phyloP scores from a whole-genome alignment of 2,888 invertebrate genomes.

The Quadroppia sp. region DNA sequence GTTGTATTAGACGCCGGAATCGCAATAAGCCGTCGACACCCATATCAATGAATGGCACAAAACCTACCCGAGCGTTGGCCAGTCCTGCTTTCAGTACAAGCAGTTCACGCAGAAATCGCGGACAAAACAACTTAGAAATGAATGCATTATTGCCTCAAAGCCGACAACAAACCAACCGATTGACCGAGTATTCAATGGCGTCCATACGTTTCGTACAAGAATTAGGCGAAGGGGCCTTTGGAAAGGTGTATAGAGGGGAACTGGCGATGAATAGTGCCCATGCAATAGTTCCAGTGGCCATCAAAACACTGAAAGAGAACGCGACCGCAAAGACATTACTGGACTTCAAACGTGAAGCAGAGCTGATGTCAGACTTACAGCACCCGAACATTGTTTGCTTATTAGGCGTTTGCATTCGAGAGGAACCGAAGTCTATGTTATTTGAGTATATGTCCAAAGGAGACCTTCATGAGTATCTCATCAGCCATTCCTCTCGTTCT shows the following conservation, averaged over 20 bases:
- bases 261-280: constrained; percentile 53
- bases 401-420: constrained; percentile 61
- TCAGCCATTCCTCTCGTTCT: constrained; percentile 74
- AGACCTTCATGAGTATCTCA: constrained; percentile 91
- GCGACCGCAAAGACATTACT: constrained; percentile 71
- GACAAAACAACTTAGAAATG: constrained; percentile 65
- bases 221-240: constrained; percentile 93
- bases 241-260: constrained; percentile 72
- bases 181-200: constrained; percentile 71
- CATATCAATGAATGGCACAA: constrained; percentile 16
- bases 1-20: constrained; percentile 49
- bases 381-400: constrained; percentile 75
- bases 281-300: constrained; percentile 62
- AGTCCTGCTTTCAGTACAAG: constrained; percentile 33
- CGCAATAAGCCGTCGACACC: constrained; percentile 50
- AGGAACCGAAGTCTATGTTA: constrained; percentile 67
- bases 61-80: background rate
- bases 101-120: constrained; percentile 22
- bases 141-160: constrained; percentile 64
- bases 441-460: constrained; percentile 97
- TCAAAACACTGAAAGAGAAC: constrained; percentile 73
- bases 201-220: constrained; percentile 70
- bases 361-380: constrained; percentile 74
- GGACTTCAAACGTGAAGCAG: constrained; percentile 75
- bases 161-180: constrained; percentile 24